A percentile compares a stretch with the other conserved stretches of the same genome.
These are phyloP conservation scores for Chrysolina americana DNA, from an alignment of 2,888 invertebrate genomes.

Conservation along the genomic window DNA sequence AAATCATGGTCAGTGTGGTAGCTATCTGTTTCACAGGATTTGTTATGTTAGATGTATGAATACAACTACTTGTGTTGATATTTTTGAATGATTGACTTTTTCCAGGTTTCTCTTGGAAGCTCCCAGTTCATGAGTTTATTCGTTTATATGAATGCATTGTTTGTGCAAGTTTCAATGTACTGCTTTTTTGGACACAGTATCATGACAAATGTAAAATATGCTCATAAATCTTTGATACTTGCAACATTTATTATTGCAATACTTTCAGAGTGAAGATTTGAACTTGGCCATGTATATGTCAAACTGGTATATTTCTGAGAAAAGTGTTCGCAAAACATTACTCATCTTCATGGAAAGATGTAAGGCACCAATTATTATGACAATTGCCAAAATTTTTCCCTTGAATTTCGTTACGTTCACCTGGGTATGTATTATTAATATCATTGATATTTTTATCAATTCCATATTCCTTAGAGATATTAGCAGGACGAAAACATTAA, in stretches of 20 bases:
- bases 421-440: not conserved
- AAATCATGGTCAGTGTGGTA: constrained; percentile 1
- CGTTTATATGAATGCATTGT: not conserved
- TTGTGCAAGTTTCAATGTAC: not conserved
- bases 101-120: not conserved
- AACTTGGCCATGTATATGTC: constrained; percentile 14
- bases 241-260: not conserved
- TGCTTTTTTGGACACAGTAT: constrained; percentile 8
- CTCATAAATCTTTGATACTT: not conserved
- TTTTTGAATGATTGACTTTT: not conserved
- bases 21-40: constrained; percentile 4
- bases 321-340: not conserved
- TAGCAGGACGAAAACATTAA: too few species aligned
- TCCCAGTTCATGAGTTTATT: not conserved
- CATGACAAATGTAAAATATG: constrained; percentile 1
- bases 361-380: not conserved
- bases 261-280: constrained; percentile 9
- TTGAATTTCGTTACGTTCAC: constrained; percentile 3
- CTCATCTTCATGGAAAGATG: constrained; percentile 12
- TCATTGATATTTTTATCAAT: not conserved
- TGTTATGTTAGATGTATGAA: not conserved
- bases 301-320: constrained; percentile 2
- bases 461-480: not conserved
- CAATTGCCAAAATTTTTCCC: constrained; percentile 1
- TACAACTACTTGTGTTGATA: not conserved